Conservation (phyloP, 92 coral and sea anemone species). For the Porites evermanni region DNA sequence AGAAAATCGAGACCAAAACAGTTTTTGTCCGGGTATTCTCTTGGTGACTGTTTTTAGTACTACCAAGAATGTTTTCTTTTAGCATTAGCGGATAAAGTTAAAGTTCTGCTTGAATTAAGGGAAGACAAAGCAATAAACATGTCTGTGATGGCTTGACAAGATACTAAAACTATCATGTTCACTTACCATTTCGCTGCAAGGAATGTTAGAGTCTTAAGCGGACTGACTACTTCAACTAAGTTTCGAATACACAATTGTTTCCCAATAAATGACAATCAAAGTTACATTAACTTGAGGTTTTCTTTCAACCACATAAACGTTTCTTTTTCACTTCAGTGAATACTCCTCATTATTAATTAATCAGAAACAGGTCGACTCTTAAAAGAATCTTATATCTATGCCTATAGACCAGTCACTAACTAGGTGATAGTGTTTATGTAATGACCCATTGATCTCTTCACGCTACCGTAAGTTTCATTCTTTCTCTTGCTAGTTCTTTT, state of each 20-base stretch:
- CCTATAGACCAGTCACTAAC: constrained; percentile 33
- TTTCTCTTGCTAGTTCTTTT: background rate
- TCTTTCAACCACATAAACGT: background rate
- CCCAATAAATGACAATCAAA: background rate
- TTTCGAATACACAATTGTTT: background rate
- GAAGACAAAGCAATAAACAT: background rate
- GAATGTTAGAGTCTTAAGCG: too few species aligned
- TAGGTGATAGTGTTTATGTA: constrained; percentile 12
- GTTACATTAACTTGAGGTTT: background rate
- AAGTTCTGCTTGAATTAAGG: too few species aligned
- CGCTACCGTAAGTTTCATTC: background rate
- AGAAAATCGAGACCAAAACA: background rate
- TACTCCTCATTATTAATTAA: constrained; percentile 38
- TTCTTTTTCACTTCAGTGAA: constrained; percentile 15
- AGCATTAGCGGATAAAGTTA: too few species aligned
- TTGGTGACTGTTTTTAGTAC: background rate
- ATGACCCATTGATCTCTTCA: background rate
- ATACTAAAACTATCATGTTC: too few species aligned
- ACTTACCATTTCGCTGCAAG: constrained; percentile 14
- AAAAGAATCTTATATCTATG: constrained; percentile 23
- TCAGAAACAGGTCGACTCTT: constrained; percentile 39
- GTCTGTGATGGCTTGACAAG: background rate
- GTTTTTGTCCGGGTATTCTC: too few species aligned
- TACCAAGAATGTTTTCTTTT: background rate
- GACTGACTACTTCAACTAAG: background rate